These are phyloP conservation scores for Takifugu bimaculatus DNA, from an alignment of 2,113 vertebrate species.

Conservation along the genomic window DNA sequence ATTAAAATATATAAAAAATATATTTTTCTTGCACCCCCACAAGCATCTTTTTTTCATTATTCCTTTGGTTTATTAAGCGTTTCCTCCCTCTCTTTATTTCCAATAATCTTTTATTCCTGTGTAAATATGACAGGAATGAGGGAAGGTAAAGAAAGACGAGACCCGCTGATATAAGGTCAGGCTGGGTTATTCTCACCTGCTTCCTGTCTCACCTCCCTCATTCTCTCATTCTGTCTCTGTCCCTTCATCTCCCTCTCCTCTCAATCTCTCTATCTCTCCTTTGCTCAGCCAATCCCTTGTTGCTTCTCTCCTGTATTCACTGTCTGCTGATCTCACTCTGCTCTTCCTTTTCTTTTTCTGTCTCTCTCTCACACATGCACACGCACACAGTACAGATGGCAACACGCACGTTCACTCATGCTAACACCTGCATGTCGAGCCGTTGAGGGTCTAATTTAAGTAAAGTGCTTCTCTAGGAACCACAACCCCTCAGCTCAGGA, in stretches of 20 bases:
- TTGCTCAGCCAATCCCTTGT: slow-evolving; percentile 27
- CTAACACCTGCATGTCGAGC: slow-evolving; percentile 66
- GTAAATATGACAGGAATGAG: slow-evolving; percentile 63
- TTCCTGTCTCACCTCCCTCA: slow-evolving; percentile 1
- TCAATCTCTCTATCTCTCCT: slow-evolving; percentile 6
- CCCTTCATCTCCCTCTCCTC: neutral
- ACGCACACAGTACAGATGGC: slow-evolving; percentile 3
- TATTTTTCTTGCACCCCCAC: slow-evolving; percentile 14
- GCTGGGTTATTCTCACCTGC: slow-evolving; percentile 61
- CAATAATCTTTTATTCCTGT: slow-evolving; percentile 66
- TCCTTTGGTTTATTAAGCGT: slow-evolving; percentile 29
- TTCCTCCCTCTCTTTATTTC: slow-evolving; percentile 17
- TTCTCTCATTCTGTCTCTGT: neutral
- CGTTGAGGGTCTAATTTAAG: slow-evolving; percentile 74
- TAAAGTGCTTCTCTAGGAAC: slow-evolving; percentile 73
- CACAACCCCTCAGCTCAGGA: slow-evolving; percentile 62
- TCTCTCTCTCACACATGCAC: slow-evolving; percentile 22
- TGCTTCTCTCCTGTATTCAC: slow-evolving; percentile 38
- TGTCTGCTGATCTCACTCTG: slow-evolving; percentile 55
- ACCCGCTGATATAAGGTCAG: slow-evolving; percentile 58
- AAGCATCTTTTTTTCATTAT: slow-evolving; percentile 11
- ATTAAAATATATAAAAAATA: neutral
- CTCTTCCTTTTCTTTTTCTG: slow-evolving; percentile 51
- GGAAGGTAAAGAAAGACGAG: slow-evolving; percentile 56
- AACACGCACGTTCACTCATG: slow-evolving; percentile 27